phyloP scores from a whole-genome alignment of 1,140 invertebrate genomes.

The Pollicipes pollicipes region DNA sequence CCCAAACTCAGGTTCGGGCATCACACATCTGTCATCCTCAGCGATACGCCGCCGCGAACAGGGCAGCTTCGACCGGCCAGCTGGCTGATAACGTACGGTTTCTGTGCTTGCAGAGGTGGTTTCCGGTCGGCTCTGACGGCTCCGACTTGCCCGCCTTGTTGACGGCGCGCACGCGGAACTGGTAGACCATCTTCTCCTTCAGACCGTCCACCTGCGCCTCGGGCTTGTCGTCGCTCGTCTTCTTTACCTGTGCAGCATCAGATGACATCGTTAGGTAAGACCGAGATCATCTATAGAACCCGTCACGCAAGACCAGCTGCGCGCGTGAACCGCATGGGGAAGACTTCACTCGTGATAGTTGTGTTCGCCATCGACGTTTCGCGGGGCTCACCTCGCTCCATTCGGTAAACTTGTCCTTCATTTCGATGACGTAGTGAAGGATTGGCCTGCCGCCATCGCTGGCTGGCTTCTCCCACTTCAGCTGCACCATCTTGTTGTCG shows the following conservation, averaged over 20 bases:
- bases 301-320: too few relatives aligned
- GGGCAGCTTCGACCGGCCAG: too few relatives aligned
- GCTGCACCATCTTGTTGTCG: slow-evolving; percentile 69
- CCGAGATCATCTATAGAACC: too few relatives aligned
- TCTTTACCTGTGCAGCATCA: neutral
- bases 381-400: slow-evolving; percentile 60
- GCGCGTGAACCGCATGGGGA: too few relatives aligned
- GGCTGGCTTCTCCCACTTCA: slow-evolving; percentile 77
- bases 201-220: slow-evolving; percentile 66
- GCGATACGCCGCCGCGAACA: too few relatives aligned
- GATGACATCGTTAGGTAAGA: too few relatives aligned
- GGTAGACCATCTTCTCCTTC: slow-evolving; percentile 83
- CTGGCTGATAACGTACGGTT: slow-evolving; percentile 85
- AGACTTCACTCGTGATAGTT: too few relatives aligned
- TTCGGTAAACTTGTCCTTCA: slow-evolving; percentile 79
- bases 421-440: slow-evolving; percentile 82
- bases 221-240: slow-evolving; percentile 55
- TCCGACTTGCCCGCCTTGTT: slow-evolving; percentile 76
- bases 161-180: slow-evolving; percentile 76
- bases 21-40: too few relatives aligned
- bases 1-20: too few relatives aligned
- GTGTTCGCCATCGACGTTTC: too few relatives aligned
- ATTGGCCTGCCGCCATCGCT: slow-evolving; percentile 89
- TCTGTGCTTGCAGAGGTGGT: slow-evolving; percentile 80
- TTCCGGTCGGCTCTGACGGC: slow-evolving; percentile 78